phyloP scores from a whole-genome alignment of 2,888 invertebrate species.

The Hyles lineata region DNA sequence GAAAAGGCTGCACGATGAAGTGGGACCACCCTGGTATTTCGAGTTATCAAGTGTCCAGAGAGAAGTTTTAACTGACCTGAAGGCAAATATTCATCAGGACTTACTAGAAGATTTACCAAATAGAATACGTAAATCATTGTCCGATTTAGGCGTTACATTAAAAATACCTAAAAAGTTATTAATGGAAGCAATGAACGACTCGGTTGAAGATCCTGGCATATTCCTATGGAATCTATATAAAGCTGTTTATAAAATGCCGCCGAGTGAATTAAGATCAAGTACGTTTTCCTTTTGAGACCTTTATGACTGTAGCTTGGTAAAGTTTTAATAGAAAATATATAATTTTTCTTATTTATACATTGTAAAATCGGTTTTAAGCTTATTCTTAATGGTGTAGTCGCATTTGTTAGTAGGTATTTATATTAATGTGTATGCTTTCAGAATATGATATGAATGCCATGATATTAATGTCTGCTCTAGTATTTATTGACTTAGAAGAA shows the following conservation, averaged over 20 bases:
- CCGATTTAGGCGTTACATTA: slow-evolving; percentile 66
- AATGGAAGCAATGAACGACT: slow-evolving; percentile 64
- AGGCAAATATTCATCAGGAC: slow-evolving; percentile 69
- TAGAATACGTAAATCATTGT: slow-evolving; percentile 60
- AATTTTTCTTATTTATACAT: too few relatives aligned
- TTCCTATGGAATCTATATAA: slow-evolving; percentile 77
- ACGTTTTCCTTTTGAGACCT: slow-evolving; percentile 6
- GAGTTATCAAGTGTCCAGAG: slow-evolving; percentile 69
- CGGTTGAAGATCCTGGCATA: slow-evolving; percentile 69
- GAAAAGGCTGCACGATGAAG: slow-evolving; percentile 56
- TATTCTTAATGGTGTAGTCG: neutral
- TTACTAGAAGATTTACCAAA: slow-evolving; percentile 69
- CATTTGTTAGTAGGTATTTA: neutral
- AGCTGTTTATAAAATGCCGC: slow-evolving; percentile 63
- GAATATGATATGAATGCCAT: slow-evolving; percentile 73
- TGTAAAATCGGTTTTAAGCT: too few relatives aligned
- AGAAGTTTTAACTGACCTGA: slow-evolving; percentile 58
- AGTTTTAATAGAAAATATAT: neutral
- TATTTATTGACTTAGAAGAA: slow-evolving; percentile 73
- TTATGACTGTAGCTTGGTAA: too few relatives aligned
- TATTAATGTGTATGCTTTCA: slow-evolving; percentile 45
- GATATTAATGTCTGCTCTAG: slow-evolving; percentile 72
- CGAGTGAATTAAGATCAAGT: slow-evolving; percentile 62
- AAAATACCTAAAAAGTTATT: slow-evolving; percentile 57
- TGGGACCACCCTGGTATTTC: slow-evolving; percentile 71